phyloP scores from a whole-genome alignment of 2,888 invertebrate species.

The Nemotelus nigrinus region DNA sequence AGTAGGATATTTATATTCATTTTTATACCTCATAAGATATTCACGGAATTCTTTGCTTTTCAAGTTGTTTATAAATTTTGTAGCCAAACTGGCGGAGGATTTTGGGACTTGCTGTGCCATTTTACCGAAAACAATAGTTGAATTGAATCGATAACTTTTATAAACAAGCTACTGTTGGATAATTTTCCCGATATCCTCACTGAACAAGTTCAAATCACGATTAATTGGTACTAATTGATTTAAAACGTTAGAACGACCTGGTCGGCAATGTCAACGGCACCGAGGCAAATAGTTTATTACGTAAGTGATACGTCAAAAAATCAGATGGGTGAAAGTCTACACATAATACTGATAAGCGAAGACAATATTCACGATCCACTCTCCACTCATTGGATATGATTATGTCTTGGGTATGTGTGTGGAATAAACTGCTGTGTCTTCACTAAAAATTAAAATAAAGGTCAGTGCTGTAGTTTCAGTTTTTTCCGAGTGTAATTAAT shows the following conservation, averaged over 20 bases:
- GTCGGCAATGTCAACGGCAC: slow-evolving; percentile 27
- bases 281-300: background rate
- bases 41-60: slow-evolving; percentile 85
- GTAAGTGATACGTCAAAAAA: slow-evolving; percentile 33
- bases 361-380: background rate
- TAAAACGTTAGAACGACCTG: background rate
- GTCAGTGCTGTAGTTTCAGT: too few relatives aligned
- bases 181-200: background rate
- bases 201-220: background rate
- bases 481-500: too few relatives aligned
- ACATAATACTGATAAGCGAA: background rate
- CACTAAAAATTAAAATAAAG: background rate
- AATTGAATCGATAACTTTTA: background rate
- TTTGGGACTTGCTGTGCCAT: slow-evolving; percentile 51
- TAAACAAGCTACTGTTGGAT: too few relatives aligned
- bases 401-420: background rate
- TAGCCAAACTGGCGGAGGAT: slow-evolving; percentile 51
- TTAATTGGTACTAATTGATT: background rate
- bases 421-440: background rate
- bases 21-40: slow-evolving; percentile 82
- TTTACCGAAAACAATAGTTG: background rate
- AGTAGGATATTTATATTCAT: background rate
- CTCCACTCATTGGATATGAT: too few relatives aligned
- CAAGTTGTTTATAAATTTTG: slow-evolving; percentile 70
- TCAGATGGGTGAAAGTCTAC: slow-evolving; percentile 26